These are phyloP conservation scores for Echeneis naucrates DNA, from an alignment of 2,797 vertebrate species.

Conservation along the genomic window DNA sequence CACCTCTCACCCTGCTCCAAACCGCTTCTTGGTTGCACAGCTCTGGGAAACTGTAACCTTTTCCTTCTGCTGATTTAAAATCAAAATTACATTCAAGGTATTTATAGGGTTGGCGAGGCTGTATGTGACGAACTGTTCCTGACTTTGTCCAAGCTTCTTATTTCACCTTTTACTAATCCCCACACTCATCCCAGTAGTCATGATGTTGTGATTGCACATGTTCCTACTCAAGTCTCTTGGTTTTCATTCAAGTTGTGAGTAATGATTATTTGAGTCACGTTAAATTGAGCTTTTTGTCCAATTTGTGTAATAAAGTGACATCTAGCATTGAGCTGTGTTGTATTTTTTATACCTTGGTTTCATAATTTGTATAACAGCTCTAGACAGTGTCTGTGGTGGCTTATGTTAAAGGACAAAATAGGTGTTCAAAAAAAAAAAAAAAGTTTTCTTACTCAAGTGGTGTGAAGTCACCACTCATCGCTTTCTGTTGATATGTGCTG, in stretches of 20 bases:
- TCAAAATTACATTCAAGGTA: slow-evolving; percentile 23
- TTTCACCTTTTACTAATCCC: slow-evolving; percentile 23
- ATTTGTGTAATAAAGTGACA: slow-evolving; percentile 73
- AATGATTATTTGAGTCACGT: slow-evolving; percentile 72
- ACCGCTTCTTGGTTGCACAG: not conserved
- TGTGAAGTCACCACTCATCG: not conserved
- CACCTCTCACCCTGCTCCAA: not conserved
- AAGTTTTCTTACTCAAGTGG: not conserved
- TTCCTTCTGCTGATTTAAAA: slow-evolving; percentile 7
- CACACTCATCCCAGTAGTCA: slow-evolving; percentile 18
- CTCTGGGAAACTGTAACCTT: not conserved
- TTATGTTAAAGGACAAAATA: not conserved
- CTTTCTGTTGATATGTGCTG: slow-evolving; percentile 42
- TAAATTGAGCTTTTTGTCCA: slow-evolving; percentile 47
- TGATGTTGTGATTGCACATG: slow-evolving; percentile 43
- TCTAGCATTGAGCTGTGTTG: slow-evolving; percentile 40
- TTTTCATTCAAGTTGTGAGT: slow-evolving; percentile 61
- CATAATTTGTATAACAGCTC: not conserved
- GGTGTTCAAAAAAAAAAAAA: slow-evolving; percentile 7
- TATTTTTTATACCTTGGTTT: too few relatives aligned
- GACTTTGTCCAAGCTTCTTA: slow-evolving; percentile 13
- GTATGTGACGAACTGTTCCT: slow-evolving; percentile 17
- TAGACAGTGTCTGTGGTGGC: not conserved
- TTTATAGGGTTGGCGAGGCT: not conserved
- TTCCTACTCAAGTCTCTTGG: slow-evolving; percentile 58